Conservation (phyloP, 2,113 vertebrate genomes). For the Pelecanoides urinatrix region DNA sequence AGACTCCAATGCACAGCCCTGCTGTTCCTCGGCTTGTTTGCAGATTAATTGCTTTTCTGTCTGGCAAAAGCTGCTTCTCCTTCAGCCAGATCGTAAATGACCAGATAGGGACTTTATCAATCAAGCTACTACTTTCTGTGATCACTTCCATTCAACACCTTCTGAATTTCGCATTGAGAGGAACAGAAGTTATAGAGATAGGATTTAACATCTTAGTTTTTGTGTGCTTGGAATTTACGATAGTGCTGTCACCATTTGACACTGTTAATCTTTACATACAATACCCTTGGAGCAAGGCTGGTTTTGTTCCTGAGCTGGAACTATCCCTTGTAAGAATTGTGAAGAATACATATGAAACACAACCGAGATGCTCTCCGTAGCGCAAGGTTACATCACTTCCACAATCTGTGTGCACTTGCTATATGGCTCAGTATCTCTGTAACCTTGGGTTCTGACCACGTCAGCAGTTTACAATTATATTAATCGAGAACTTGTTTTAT, state of each 20-base stretch:
- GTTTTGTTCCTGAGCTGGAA: conserved; percentile 49
- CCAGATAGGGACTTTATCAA: conserved; percentile 99
- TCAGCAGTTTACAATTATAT: neutral
- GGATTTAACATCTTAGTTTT: conserved; percentile 64
- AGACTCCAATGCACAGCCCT: conserved; percentile 92
- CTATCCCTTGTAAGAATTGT: conserved; percentile 36
- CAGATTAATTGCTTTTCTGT: conserved; percentile 99
- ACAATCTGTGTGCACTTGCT: neutral
- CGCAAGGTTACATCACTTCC: neutral
- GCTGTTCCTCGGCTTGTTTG: conserved; percentile 97
- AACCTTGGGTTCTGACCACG: conserved; percentile 8
- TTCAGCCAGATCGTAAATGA: conserved; percentile 98
- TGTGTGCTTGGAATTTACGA: conserved; percentile 63
- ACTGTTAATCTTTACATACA: conserved; percentile 60
- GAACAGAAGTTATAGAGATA: conserved; percentile 71
- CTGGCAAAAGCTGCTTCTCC: conserved; percentile 93
- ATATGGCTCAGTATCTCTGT: neutral
- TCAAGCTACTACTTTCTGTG: conserved; percentile 84
- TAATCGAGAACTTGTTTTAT: neutral
- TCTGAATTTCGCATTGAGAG: conserved; percentile 70
- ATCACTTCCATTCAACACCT: conserved; percentile 80
- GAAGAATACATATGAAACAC: conserved; percentile 20
- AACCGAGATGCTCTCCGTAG: neutral
- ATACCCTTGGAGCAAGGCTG: conserved; percentile 59
- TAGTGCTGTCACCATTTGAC: conserved; percentile 59